These are phyloP conservation scores for Pristionchus mayeri DNA, from an alignment of 2,888 invertebrate species.

Conservation along the genomic window DNA sequence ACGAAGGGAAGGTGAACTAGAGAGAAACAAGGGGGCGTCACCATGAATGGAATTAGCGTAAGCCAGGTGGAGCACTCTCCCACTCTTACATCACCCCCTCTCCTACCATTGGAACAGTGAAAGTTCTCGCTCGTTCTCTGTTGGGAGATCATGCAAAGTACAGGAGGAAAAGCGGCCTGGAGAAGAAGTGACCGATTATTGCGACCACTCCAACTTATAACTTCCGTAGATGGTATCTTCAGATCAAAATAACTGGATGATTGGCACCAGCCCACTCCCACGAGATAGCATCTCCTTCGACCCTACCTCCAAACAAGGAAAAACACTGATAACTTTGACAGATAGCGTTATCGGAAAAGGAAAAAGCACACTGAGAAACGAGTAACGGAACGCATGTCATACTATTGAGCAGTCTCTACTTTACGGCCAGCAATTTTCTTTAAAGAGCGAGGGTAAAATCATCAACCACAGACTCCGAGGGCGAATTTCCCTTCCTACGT, in stretches of 20 bases:
- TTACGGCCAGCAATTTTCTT: background rate
- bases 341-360: background rate
- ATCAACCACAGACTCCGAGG: slow-evolving; percentile 5
- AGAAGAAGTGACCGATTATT: background rate
- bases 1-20: background rate
- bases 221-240: background rate
- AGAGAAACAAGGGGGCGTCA: slow-evolving; percentile 1
- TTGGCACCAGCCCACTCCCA: background rate
- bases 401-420: background rate
- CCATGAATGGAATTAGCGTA: too few relatives aligned
- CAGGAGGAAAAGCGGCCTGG: background rate
- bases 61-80: background rate
- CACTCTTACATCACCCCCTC: background rate
- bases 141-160: slow-evolving; percentile 25
- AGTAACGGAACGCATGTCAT: background rate
- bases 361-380: background rate
- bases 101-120: slow-evolving; percentile 5
- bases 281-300: background rate
- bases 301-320: background rate
- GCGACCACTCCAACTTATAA: background rate
- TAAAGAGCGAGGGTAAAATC: slow-evolving; percentile 12
- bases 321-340: background rate
- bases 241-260: background rate
- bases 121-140: background rate
- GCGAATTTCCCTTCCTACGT: background rate